Evolutionary conservation across 2,797 vertebrate genomes (phyloP).

Genomic region (Glyptemys insculpta): DNA sequence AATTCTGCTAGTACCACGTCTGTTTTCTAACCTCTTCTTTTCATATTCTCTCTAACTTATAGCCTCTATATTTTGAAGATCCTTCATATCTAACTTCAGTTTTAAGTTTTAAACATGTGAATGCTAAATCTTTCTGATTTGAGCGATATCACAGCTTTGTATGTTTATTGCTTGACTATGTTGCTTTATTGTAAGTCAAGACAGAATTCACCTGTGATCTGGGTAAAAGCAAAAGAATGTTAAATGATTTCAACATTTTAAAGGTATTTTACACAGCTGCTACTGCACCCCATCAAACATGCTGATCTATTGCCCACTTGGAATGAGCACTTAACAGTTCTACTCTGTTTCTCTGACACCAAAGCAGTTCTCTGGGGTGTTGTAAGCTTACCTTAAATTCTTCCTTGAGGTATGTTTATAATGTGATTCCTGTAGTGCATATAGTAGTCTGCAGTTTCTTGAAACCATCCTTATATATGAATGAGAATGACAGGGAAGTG

Average conservation of each 20-base stretch:
- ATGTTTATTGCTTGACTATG: not conserved
- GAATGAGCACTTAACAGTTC: not conserved
- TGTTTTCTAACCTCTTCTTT: not conserved
- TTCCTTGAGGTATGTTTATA: not conserved
- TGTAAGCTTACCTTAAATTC: slow-evolving; percentile 6
- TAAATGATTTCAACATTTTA: not conserved
- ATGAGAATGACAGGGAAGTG: not conserved
- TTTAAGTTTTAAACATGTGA: not conserved
- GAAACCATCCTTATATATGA: not conserved
- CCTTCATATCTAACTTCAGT: not conserved
- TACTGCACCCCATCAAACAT: not conserved
- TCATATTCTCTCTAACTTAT: not conserved
- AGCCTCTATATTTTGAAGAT: not conserved
- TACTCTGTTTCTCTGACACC: not conserved
- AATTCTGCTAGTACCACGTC: not conserved
- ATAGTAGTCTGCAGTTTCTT: not conserved
- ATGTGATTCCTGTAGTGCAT: not conserved
- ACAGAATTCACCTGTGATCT: not conserved
- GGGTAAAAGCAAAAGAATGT: not conserved
- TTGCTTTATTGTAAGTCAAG: not conserved
- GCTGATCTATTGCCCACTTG: not conserved
- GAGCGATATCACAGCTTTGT: not conserved
- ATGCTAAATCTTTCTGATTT: not conserved
- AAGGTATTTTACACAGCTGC: not conserved
- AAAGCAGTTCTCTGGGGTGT: not conserved